These are phyloP conservation scores for Sweltsa coloradensis DNA, from an alignment of 1,140 invertebrate genomes.

Conservation along the genomic window DNA sequence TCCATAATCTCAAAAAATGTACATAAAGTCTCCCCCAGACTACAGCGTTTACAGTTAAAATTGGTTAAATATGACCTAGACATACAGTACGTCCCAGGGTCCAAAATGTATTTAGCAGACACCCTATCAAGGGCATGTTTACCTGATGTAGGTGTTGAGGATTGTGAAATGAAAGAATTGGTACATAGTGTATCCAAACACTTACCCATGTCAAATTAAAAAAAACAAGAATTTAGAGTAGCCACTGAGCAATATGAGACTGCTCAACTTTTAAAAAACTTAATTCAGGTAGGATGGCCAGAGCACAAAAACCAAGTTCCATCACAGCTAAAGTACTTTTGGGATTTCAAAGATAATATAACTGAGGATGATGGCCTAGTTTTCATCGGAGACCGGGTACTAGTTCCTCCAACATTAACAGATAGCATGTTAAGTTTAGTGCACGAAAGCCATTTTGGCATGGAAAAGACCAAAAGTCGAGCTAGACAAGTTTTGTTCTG, in stretches of 20 bases:
- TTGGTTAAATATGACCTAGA: constrained; percentile 26
- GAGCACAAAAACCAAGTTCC: too few species aligned
- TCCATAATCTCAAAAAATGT: constrained; percentile 27
- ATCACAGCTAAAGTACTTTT: constrained; percentile 13
- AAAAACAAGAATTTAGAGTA: too few species aligned
- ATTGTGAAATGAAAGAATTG: too few species aligned
- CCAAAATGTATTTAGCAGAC: too few species aligned
- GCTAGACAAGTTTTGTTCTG: constrained; percentile 17
- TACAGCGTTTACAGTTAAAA: constrained; percentile 30
- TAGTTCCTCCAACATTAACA: constrained; percentile 23
- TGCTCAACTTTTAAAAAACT: too few species aligned
- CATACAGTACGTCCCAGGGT: too few species aligned
- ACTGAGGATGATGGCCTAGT: constrained; percentile 19
- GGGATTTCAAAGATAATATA: constrained; percentile 7
- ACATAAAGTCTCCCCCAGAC: constrained; percentile 24
- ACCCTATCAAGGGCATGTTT: too few species aligned
- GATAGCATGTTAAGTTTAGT: constrained; percentile 20
- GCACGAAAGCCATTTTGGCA: constrained; percentile 21
- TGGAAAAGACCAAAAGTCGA: constrained; percentile 17
- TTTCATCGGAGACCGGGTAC: constrained; percentile 22
- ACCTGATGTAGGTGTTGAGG: too few species aligned
- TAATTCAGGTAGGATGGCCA: too few species aligned
- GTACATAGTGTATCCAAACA: too few species aligned
- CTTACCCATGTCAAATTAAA: too few species aligned
- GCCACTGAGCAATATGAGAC: too few species aligned